Percentiles rank a stretch among this genome's conserved stretches.
Conservation (phyloP, 2,113 vertebrate genomes). For the Mus musculus region DNA sequence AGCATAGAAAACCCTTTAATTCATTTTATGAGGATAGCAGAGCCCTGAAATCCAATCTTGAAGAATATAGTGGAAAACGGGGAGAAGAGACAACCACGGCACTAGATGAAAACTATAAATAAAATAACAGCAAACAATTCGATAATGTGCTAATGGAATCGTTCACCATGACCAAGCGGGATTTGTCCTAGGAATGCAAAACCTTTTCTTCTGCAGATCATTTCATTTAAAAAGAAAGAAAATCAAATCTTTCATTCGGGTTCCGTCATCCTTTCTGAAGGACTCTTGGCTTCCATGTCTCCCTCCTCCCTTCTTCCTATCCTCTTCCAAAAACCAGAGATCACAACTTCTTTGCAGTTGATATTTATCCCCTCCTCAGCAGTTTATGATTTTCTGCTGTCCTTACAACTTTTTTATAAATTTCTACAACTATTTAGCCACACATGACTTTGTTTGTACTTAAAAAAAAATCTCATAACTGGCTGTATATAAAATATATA, state of each 20-base stretch:
- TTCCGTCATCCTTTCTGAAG: background rate
- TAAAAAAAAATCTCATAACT: background rate
- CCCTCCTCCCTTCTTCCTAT: background rate
- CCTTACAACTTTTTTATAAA: background rate
- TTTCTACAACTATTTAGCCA: constrained; percentile 36
- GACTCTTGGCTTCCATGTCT: background rate
- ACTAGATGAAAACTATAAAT: constrained; percentile 67
- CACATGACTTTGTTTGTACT: background rate
- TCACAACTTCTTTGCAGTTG: background rate
- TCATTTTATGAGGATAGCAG: constrained; percentile 45
- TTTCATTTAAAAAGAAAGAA: constrained; percentile 67
- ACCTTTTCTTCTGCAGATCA: constrained; percentile 27
- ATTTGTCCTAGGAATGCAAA: constrained; percentile 60
- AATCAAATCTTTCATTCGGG: constrained; percentile 23
- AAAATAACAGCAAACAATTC: constrained; percentile 68
- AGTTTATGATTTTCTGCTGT: constrained; percentile 8
- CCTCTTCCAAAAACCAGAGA: background rate
- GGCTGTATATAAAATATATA: background rate
- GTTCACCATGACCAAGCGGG: constrained; percentile 56
- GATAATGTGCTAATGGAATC: constrained; percentile 69
- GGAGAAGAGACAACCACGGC: background rate
- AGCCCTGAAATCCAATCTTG: constrained; percentile 66
- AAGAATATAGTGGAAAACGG: background rate
- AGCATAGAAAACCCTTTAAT: constrained; percentile 57
- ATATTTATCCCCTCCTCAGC: background rate